Evolutionary conservation across 1,140 invertebrate genomes (phyloP).

Genomic region (Acromyrmex echinatior): DNA sequence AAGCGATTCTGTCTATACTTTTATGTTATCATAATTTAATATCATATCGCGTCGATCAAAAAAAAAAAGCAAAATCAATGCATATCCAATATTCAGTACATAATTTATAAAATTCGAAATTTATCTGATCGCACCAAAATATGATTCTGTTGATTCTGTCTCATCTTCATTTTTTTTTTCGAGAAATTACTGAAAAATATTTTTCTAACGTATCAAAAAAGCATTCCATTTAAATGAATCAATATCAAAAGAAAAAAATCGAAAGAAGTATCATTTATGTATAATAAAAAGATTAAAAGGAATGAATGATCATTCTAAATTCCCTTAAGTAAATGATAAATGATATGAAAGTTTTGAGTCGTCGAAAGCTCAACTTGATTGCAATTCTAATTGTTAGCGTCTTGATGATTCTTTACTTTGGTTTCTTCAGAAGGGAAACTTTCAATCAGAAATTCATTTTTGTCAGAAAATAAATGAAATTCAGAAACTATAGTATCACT

Average conservation of each 20-base stretch:
- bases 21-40: conserved; percentile 10
- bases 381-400: not conserved
- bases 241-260: not conserved
- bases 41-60: not conserved
- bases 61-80: not conserved
- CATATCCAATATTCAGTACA: not conserved
- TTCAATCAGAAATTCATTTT: not conserved
- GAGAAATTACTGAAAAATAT: conserved; percentile 2
- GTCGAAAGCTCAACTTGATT: not conserved
- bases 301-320: not conserved
- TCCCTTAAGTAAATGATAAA: not conserved
- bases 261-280: not conserved
- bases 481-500: not conserved
- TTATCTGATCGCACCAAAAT: conserved; percentile 7
- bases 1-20: conserved; percentile 5
- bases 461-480: not conserved
- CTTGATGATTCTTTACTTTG: conserved; percentile 5
- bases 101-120: conserved; percentile 28
- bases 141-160: not conserved
- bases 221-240: conserved; percentile 29
- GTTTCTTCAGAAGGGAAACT: not conserved
- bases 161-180: conserved; percentile 13
- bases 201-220: not conserved
- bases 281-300: not conserved
- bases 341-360: not conserved